phyloP scores from a whole-genome alignment of 2,888 invertebrate species.

The Drosophila conformis region DNA sequence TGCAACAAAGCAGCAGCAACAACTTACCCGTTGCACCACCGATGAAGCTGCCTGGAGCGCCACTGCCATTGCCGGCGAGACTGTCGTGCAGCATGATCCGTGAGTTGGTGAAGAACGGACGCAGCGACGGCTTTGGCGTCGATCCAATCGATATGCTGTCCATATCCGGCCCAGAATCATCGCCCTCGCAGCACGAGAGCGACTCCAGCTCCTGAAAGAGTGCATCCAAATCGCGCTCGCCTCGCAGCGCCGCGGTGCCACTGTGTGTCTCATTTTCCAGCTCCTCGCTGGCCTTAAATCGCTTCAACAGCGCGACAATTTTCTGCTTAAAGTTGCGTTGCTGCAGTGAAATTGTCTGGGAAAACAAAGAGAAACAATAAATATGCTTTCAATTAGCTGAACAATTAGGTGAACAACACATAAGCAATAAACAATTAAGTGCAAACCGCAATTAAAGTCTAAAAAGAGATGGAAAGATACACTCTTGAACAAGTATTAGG shows the following conservation, averaged over 20 bases:
- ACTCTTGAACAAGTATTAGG: not conserved
- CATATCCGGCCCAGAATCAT: constrained; percentile 97
- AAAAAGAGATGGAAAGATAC: not conserved
- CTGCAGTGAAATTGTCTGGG: constrained; percentile 86
- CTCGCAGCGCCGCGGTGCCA: constrained; percentile 88
- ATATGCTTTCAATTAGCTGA: constrained; percentile 1
- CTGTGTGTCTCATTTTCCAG: constrained; percentile 89
- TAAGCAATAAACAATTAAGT: constrained; percentile 2
- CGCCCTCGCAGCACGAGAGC: constrained; percentile 92
- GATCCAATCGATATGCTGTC: constrained; percentile 98
- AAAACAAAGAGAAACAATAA: constrained; percentile 10
- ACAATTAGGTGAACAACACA: not conserved
- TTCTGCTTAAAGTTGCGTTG: constrained; percentile 98
- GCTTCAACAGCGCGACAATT: constrained; percentile 96
- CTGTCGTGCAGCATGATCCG: constrained; percentile 89
- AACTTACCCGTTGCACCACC: constrained; percentile 60
- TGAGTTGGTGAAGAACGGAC: constrained; percentile 97
- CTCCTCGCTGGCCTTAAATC: constrained; percentile 97
- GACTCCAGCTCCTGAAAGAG: constrained; percentile 98
- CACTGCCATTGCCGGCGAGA: constrained; percentile 60
- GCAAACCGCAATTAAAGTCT: not conserved
- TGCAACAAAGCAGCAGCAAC: constrained; percentile 1
- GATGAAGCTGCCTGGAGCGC: constrained; percentile 36
- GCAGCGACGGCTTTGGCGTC: constrained; percentile 97
- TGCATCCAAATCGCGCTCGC: constrained; percentile 96